Conservation (phyloP, 2,797 vertebrate species). For the Crax fasciolata region DNA sequence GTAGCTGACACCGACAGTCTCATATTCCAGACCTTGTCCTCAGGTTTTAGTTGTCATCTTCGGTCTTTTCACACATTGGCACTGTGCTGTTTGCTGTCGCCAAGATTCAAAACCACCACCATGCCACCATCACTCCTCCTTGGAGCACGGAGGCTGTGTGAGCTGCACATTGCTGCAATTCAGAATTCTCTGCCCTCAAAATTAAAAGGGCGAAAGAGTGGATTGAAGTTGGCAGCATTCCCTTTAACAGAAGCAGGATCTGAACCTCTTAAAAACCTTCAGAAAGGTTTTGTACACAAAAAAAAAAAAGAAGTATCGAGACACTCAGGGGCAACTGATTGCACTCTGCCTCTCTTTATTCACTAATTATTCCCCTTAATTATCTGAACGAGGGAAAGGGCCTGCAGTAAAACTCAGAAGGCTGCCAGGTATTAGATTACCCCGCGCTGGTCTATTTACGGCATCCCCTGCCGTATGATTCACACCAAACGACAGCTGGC, state of each 20-base stretch:
- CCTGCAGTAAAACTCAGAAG: conserved; percentile 81
- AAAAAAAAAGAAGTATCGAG: not conserved
- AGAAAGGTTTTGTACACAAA: not conserved
- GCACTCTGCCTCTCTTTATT: conserved; percentile 16
- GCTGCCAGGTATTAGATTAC: conserved; percentile 92
- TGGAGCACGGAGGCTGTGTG: not conserved
- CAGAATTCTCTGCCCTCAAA: not conserved
- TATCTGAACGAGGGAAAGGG: conserved; percentile 53
- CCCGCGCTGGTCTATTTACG: conserved; percentile 93
- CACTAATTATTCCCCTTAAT: conserved; percentile 58
- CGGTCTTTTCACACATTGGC: not conserved
- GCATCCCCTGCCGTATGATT: conserved; percentile 91
- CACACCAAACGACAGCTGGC: conserved; percentile 93
- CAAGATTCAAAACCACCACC: not conserved
- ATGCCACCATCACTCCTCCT: not conserved
- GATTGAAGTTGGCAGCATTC: not conserved
- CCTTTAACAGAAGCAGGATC: not conserved
- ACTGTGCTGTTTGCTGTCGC: not conserved
- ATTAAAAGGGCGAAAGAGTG: not conserved
- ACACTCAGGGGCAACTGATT: not conserved
- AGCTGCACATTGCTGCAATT: not conserved
- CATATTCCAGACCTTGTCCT: conserved; percentile 55
- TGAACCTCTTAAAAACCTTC: not conserved
- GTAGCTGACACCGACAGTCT: conserved; percentile 56
- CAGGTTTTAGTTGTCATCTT: conserved; percentile 44